These are phyloP conservation scores for Tupiocoris notatus DNA, from an alignment of 2,888 invertebrate species.

Conservation along the genomic window DNA sequence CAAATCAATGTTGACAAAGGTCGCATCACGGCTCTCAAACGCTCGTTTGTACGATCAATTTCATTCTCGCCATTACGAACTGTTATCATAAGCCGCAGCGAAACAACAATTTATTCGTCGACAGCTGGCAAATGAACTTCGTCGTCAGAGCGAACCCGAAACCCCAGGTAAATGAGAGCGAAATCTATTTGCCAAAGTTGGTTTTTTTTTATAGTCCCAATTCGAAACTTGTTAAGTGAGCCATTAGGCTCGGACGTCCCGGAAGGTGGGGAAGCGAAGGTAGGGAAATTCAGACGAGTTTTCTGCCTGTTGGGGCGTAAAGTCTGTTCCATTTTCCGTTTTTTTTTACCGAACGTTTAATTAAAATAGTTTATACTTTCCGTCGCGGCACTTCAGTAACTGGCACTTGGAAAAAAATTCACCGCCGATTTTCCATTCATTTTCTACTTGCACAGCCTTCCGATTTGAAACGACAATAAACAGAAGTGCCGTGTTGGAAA, in stretches of 20 bases:
- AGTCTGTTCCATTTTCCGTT: not conserved
- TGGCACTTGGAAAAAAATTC: too few species aligned
- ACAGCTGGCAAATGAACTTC: not conserved
- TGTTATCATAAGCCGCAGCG: too few species aligned
- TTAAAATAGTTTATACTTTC: too few species aligned
- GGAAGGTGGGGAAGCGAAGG: not conserved
- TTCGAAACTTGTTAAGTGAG: not conserved
- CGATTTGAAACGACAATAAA: too few species aligned
- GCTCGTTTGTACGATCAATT: not conserved
- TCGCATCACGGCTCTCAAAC: too few species aligned
- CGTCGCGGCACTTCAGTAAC: too few species aligned
- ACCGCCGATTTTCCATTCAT: too few species aligned
- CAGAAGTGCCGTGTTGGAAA: too few species aligned
- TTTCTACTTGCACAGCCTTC: too few species aligned
- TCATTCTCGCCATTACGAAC: not conserved
- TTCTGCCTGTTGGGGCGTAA: not conserved
- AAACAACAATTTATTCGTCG: not conserved
- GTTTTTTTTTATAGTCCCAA: not conserved
- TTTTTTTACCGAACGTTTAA: not conserved
- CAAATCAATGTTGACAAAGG: too few species aligned
- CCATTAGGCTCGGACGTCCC: not conserved
- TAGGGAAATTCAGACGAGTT: not conserved
- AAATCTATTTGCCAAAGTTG: not conserved
- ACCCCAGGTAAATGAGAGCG: not conserved
- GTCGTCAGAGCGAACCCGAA: not conserved